Conservation (phyloP, 1,140 invertebrate genomes). For the Venustaconcha ellipsiformis region DNA sequence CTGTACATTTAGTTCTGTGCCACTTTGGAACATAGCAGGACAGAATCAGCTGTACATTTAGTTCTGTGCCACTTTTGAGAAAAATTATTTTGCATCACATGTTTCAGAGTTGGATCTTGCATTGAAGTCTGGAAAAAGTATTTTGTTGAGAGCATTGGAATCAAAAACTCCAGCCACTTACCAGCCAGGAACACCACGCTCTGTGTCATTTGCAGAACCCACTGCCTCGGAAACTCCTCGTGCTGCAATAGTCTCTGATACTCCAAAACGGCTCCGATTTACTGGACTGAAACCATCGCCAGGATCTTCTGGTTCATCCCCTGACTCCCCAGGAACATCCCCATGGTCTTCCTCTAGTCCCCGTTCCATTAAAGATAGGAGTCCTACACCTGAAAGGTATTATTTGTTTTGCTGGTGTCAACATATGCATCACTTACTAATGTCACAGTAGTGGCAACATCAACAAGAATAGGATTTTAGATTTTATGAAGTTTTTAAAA, state of each 20-base stretch:
- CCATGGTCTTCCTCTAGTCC: slow-evolving; percentile 5
- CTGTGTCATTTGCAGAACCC: slow-evolving; percentile 24
- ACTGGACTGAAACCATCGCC: not conserved
- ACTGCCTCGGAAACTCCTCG: not conserved
- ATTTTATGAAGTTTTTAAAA: no score
- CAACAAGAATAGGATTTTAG: no score
- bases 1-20: no score
- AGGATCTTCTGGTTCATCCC: not conserved
- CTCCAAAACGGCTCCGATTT: slow-evolving; percentile 11
- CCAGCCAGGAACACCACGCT: slow-evolving; percentile 3
- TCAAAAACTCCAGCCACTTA: slow-evolving; percentile 12
- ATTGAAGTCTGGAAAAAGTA: slow-evolving; percentile 17
- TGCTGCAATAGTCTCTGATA: not conserved
- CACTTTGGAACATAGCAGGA: no score
- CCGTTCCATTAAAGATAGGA: slow-evolving; percentile 22
- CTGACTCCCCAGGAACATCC: not conserved
- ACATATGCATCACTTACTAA: no score
- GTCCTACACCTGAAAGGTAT: slow-evolving; percentile 34
- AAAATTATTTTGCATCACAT: not conserved
- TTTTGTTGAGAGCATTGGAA: slow-evolving; percentile 6
- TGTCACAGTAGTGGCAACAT: no score
- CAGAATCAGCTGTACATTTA: not conserved
- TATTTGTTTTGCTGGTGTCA: no score
- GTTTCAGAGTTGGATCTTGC: not conserved
- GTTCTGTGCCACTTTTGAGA: not conserved